Evolutionary conservation across 1,140 invertebrate species (phyloP).

Genomic region (Hydropsyche tenuis): DNA sequence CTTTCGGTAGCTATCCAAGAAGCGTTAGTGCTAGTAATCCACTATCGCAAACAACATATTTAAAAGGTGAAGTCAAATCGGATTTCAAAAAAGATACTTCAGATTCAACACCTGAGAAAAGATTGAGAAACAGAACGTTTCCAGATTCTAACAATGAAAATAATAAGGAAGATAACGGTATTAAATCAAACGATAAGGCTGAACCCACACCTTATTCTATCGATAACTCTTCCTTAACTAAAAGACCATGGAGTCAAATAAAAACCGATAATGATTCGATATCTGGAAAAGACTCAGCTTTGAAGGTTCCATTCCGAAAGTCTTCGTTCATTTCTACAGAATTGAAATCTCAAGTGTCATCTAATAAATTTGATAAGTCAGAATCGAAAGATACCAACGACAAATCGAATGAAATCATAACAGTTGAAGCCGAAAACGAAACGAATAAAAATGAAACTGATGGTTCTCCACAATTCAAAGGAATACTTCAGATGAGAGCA

Average conservation of each 20-base stretch:
- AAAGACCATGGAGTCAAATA: slow-evolving; percentile 56
- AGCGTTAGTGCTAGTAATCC: slow-evolving; percentile 57
- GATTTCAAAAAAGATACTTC: slow-evolving; percentile 63
- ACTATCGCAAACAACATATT: slow-evolving; percentile 38
- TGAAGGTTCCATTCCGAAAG: slow-evolving; percentile 40
- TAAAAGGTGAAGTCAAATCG: slow-evolving; percentile 49
- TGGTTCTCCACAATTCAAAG: slow-evolving; percentile 66
- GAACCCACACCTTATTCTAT: slow-evolving; percentile 58
- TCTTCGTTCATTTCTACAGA: slow-evolving; percentile 49
- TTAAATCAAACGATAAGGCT: slow-evolving; percentile 51
- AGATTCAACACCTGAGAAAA: slow-evolving; percentile 61
- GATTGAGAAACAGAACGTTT: slow-evolving; percentile 60
- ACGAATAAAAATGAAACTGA: slow-evolving; percentile 56
- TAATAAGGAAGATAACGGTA: slow-evolving; percentile 57
- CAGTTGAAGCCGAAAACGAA: slow-evolving; percentile 53
- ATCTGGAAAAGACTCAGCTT: slow-evolving; percentile 32
- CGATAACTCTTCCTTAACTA: slow-evolving; percentile 56
- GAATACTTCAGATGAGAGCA: slow-evolving; percentile 74
- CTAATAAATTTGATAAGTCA: slow-evolving; percentile 25
- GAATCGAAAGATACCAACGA: slow-evolving; percentile 31
- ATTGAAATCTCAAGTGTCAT: slow-evolving; percentile 42
- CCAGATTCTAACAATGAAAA: slow-evolving; percentile 59
- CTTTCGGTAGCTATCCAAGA: slow-evolving; percentile 49
- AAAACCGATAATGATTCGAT: slow-evolving; percentile 51
- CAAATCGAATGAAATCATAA: slow-evolving; percentile 50